Evolutionary conservation across 2,888 invertebrate genomes (phyloP), one percentile per base, ranked within the genome.

Genomic region (Folsomia candida): DNA sequence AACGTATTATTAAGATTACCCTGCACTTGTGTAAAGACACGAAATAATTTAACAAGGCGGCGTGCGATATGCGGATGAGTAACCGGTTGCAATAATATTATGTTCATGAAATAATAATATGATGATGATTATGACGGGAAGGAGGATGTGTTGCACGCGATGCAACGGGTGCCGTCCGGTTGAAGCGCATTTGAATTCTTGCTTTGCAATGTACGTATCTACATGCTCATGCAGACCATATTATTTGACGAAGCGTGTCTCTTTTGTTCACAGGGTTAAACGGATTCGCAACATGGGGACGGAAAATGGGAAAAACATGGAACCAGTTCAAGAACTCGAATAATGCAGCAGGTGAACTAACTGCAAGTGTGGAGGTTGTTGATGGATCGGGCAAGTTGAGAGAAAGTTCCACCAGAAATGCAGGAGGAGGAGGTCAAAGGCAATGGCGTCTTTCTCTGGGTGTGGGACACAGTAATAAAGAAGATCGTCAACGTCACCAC

Each of bases 231-330:
- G n/a, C n/a, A n/a, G n/a, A n/a, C n/a, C n/a, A n/a, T n/a, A n/a
- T n/a, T n/a, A n/a, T n/a, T n/a, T n/a, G n/a, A n/a, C n/a, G 22
- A 54, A 54, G 54, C 54, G 54, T 54, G 54, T 54, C 37, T 37
- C 37, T 9, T 37, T 14, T 37, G 6, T 14, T 37, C 37, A 11
- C 37, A 80, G 79, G 79, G 27, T n/a, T n/a, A n/a, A n/a, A n/a
- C n/a, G n/a, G n/a, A n/a, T 80, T 80, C 70, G 76, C 79, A 24
- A 80, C 79, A 58, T 80, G 79, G 79, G 76, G 77, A 51, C 78
- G 78, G 64, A 80, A 78, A 71, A 80, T 80, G 79, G 79, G 79
- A 11, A 78, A 78, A 68, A 80, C 79, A 6, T 80, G 79, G 79
- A 80, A 76, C 63, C 78, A 76, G 14, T 58, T 80, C 22, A 80